These are phyloP conservation scores for Aleiodes testaceus DNA, from an alignment of 2,888 invertebrate species.

Conservation along the genomic window DNA sequence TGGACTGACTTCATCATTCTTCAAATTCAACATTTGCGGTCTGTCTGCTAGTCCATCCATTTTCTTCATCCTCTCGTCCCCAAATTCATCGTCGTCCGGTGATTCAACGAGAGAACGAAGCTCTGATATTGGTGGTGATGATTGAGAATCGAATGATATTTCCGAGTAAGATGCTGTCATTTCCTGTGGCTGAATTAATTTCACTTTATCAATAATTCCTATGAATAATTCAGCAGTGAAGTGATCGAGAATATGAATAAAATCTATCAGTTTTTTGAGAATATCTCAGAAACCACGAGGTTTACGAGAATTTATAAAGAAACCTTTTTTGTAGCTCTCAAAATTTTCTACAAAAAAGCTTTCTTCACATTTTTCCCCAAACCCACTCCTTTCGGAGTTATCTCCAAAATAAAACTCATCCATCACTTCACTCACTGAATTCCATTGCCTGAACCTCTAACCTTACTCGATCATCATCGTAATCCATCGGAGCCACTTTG, in stretches of 20 bases:
- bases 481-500: constrained; percentile 55
- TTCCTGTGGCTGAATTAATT: constrained; percentile 68
- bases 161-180: constrained; percentile 88
- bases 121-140: constrained; percentile 72
- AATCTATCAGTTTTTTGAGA: no score
- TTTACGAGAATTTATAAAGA: neutral
- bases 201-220: constrained; percentile 4
- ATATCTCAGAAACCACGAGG: no score
- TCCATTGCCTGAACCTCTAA: constrained; percentile 52
- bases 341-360: no score
- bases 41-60: constrained; percentile 60
- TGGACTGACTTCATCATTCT: constrained; percentile 59
- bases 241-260: neutral
- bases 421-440: neutral
- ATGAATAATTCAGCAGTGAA: constrained; percentile 5
- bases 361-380: no score
- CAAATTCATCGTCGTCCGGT: constrained; percentile 60
- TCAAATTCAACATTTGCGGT: constrained; percentile 48
- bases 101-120: constrained; percentile 66
- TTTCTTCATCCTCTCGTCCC: constrained; percentile 30
- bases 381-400: neutral
- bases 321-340: neutral
- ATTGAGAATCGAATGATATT: constrained; percentile 83
- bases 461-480: constrained; percentile 69
- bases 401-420: neutral